Base-by-base conservation (phyloP, 1,140 invertebrate species). In the Drosophila carrolli region DNA sequence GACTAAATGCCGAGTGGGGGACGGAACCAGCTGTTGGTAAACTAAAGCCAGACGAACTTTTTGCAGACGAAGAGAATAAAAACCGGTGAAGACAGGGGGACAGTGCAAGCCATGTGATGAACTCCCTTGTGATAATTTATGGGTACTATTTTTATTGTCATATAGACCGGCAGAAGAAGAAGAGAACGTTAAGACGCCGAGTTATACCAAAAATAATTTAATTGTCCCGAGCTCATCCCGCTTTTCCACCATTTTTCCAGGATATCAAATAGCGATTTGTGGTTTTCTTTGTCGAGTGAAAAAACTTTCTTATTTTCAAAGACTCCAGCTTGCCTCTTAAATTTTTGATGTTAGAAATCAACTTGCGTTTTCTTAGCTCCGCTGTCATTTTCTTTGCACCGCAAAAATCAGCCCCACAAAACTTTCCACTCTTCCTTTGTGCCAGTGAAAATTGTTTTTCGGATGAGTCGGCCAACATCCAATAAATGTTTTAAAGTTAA, bases 61-160 rank as follows among this genome's bases (percentile, higher is more conserved):
- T 88, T 23, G 56, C 81, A 78, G 62, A 61, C 70, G 44, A 27
- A 32, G 60, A 68, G 61, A 67, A 65, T 59, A 47, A 29, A 58
- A 43, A 65, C 44, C 47, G 60, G 47, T 19, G 40, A 9, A 8
- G 32, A 29, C 16, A 16, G 27, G 37, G 55, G 57, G 53, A 29
- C 53, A 78, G 75, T 73, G 71, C 75, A 63, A 73, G 66, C 57
- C 71, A 61, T 88, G 83, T 79, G 79, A 86, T 86, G 84, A 89
- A 88, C 84, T 86, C 84, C 73, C 75, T 83, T 73, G 65, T 68
- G 68, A 84, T 89, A 89, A 89, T 89, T 89, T 84, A 84, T 84
- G 85, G 60, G 67, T 78, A 78, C 84, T 84, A 89, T 89, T 89
- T 89, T 84, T 89, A 74, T 73, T 83, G 84, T 77, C 72, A 54